Conservation (phyloP, 2,797 vertebrate genomes). For the Gymnothorax reevesii region DNA sequence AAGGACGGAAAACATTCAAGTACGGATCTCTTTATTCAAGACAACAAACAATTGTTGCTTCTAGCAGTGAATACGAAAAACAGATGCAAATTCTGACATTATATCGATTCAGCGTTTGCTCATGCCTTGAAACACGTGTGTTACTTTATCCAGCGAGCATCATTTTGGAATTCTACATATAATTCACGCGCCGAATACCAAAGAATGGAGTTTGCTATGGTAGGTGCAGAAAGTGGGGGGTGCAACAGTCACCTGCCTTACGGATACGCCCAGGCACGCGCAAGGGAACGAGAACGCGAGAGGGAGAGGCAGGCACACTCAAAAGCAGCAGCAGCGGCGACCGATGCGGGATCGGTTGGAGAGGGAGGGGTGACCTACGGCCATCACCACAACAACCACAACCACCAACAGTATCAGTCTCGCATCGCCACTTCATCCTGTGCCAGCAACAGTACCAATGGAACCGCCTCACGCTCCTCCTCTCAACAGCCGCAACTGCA, state of each 20-base stretch:
- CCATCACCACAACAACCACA: constrained; percentile 57
- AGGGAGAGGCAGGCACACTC: constrained; percentile 78
- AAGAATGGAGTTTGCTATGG: constrained; percentile 97
- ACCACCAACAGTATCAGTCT: constrained; percentile 76
- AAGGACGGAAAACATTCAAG: neutral
- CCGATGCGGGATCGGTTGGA: constrained; percentile 67
- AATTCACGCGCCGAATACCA: constrained; percentile 11
- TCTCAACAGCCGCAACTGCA: constrained; percentile 62
- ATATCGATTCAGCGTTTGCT: constrained; percentile 34
- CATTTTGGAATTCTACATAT: neutral
- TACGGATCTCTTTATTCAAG: neutral
- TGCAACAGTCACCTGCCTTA: constrained; percentile 96
- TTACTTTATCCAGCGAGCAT: neutral
- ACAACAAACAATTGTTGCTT: constrained; percentile 11
- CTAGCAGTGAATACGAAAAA: constrained; percentile 23
- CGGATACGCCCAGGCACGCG: constrained; percentile 84
- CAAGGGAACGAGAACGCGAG: constrained; percentile 87
- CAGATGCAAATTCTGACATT: constrained; percentile 53
- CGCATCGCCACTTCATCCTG: constrained; percentile 76
- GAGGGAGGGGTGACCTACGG: constrained; percentile 70
- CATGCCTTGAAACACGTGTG: constrained; percentile 15
- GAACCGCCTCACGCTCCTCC: constrained; percentile 74
- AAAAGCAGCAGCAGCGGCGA: constrained; percentile 77
- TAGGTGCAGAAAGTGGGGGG: constrained; percentile 91
- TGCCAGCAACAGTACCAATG: constrained; percentile 70